Base-by-base conservation (phyloP, 2,888 invertebrate genomes). In the Hoplodrina blanda region DNA sequence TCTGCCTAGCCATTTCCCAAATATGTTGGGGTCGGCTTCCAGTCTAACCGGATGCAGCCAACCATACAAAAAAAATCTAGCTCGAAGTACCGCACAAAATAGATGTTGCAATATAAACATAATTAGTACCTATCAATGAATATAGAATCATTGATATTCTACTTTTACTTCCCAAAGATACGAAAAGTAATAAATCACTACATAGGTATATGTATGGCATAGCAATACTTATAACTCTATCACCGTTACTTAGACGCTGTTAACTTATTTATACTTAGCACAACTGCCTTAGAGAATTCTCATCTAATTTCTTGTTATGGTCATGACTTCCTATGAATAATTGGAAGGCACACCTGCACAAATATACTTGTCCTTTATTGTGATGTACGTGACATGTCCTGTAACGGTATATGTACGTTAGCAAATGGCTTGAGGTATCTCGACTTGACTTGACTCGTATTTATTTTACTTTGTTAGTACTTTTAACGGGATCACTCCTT, bases 401-500 rank as follows among this genome's bases (percentile, higher is more conserved):
- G 49, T 84, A 82, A 84, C 84, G 84, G 84, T 70, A 84, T 41
- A 11, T 11, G 41, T 76, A 55, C 11, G 62, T 69, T 50, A 8
- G 62, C 65, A 68, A 50, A 55, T 73, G 67, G 20, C 15, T 60
- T 55, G 46, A 61, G 41, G n/a, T n/a, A n/a, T n/a, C n/a, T n/a
- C n/a, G n/a, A n/a, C n/a, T n/a, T n/a, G n/a, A n/a, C n/a, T n/a
- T n/a, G n/a, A n/a, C n/a, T n/a, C n/a, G n/a, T n/a, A n/a, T n/a
- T n/a, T n/a, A n/a, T n/a, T n/a, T n/a, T n/a, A n/a, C n/a, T n/a
- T n/a, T 82, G 76, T 77, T 37, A 56, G 68, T 62, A 55, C 53
- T 62, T n/a, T n/a, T 83, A 85, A 85, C 85, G 85, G 85, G 66
- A 80, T 75, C 50, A 60, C 69, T 68, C 66, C 61, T 85, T 78